Conservation (phyloP, 2,888 invertebrate genomes). For the Chydorus sphaericus region DNA sequence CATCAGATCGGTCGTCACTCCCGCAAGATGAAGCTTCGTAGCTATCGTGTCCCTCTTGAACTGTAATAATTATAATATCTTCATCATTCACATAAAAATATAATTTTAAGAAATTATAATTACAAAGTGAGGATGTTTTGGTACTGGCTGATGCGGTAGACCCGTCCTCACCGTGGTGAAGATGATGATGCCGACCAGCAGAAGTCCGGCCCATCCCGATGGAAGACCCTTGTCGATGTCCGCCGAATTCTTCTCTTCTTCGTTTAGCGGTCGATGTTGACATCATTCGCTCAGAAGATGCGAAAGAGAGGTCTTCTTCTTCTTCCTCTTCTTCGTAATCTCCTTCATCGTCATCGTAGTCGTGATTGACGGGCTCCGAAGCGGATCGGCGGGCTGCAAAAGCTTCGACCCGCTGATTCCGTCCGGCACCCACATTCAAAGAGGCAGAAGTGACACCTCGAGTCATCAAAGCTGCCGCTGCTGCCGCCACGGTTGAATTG, state of each 20-base stretch:
- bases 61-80: neutral
- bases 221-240: no score
- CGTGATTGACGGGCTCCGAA: neutral
- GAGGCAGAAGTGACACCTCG: neutral
- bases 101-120: neutral
- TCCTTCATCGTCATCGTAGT: neutral
- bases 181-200: neutral
- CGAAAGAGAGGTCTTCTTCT: neutral
- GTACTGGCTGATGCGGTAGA: conserved; percentile 2
- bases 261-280: neutral
- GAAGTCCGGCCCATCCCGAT: no score
- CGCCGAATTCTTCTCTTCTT: no score
- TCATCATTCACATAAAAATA: neutral
- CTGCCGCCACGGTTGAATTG: conserved; percentile 26
- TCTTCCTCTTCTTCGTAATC: neutral
- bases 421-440: neutral
- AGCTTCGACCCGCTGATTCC: neutral
- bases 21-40: conserved; percentile 11
- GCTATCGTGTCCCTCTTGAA: conserved; percentile 5
- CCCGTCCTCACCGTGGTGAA: neutral
- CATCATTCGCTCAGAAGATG: neutral
- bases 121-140: neutral
- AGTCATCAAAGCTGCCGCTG: neutral
- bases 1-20: conserved; percentile 8
- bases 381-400: neutral